Evolutionary conservation across 92 coral and sea anemone species (phyloP), one percentile per base, ranked within the genome.

Genomic region (Hydrozoanthus gracilis): DNA sequence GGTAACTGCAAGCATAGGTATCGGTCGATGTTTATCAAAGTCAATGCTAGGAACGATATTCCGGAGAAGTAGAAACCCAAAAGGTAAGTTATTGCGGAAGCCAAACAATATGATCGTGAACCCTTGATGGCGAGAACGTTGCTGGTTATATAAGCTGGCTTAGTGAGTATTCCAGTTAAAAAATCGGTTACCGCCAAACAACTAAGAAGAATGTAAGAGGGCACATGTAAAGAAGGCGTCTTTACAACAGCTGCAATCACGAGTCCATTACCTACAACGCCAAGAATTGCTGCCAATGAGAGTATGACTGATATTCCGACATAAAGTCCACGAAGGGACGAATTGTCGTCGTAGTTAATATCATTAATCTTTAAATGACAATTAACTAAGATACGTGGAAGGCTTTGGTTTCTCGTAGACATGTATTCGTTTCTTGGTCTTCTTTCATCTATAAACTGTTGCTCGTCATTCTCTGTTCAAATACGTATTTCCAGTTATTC

Each of bases 11-110:
- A 60, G 12, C 65, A 16, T 2, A 77, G 51, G 2, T 51, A 52
- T 77, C 67, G 52, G 58, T 77, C 82, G 9, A 77, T 8, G 82
- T 77, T 77, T 6, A 77, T 77, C 49, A 77, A 4, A 51, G 82
- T 77, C 46, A 77, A 50, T 12, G 15, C 16, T 15, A 77, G 17
- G 15, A 77, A 77, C 27, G 82, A 77, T 14, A 20, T 4, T 16
- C 82, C 66, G 44, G 82, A 55, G 35, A 77, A 55, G 1, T 20
- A 77, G 44, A 51, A 77, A 0, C 82, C 49, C 35, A 4, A 4
- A 39, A 77, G 16, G 15, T 77, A 77, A n/a, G 51, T 50, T 3
- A 44, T 48, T n/a, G 44, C 11, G 56, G 51, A 54, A 35, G 68
- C 47, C 17, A 7, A 17, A 45, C 82, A 77, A 77, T 77, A 77